A percentile compares a stretch with the other conserved stretches of the same genome.
Evolutionary conservation across 2,888 invertebrate genomes (phyloP).

Genomic region (Phalera bucephala): DNA sequence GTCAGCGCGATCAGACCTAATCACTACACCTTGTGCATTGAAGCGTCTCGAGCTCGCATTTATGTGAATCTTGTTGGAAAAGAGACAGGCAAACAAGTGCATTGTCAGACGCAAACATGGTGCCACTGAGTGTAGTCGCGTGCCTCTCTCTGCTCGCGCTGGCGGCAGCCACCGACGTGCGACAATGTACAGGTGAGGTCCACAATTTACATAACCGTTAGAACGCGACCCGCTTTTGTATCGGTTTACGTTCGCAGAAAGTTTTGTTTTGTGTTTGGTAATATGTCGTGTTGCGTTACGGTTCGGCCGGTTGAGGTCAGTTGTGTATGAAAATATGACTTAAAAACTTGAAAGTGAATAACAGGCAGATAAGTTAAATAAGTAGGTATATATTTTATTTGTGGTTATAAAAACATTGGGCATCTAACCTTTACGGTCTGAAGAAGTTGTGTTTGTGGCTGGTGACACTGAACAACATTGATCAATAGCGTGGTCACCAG

Average conservation of each 20-base stretch:
- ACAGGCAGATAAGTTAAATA: not conserved
- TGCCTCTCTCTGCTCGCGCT: conserved; percentile 46
- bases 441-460: not conserved
- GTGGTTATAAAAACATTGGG: not conserved
- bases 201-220: conserved; percentile 45
- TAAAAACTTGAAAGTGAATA: not conserved
- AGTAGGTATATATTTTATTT: too few relatives aligned
- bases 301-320: not conserved
- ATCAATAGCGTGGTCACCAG: not conserved
- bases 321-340: not conserved
- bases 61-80: not conserved
- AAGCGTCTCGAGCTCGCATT: not conserved
- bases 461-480: not conserved
- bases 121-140: conserved; percentile 51
- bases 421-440: not conserved
- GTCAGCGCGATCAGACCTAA: not conserved
- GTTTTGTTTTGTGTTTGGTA: conserved; percentile 8
- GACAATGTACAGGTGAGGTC: conserved; percentile 65
- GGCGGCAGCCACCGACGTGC: conserved; percentile 55
- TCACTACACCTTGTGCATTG: conserved; percentile 27
- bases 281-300: not conserved
- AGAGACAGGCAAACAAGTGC: not conserved
- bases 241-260: conserved; percentile 25
- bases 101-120: conserved; percentile 62
- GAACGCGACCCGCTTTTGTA: conserved; percentile 57